Base-by-base conservation (phyloP, 2,888 invertebrate species). In the Therioaphis trifolii region DNA sequence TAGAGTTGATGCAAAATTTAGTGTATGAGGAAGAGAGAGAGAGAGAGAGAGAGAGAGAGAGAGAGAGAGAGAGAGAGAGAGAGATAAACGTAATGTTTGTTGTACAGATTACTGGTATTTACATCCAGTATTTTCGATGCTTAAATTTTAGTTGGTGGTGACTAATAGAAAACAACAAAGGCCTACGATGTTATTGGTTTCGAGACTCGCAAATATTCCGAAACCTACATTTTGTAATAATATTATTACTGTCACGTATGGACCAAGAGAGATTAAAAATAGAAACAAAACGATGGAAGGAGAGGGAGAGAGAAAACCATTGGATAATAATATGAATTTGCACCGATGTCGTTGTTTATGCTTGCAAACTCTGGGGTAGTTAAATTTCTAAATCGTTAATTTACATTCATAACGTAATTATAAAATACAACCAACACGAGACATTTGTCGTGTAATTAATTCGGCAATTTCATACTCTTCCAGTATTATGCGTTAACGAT, bases 381-480 rank as follows among this genome's bases (percentile, higher is more conserved):
- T 66, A 72, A 46, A 71, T 71, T 69, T 79, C 27, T 43, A 71
- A 79, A 79, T 71, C 69, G 43, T 79, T 79, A 79, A 58, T 71
- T 69, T 69, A 79, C 69, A 79, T 58, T 55, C 21, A 66, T 66
- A 49, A 66, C 66, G 35, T 66, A 52, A 52, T 78, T 52, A 66
- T 68, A 78, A 66, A 76, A 78, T 40, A 66, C 35, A 52, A 78
- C 35, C 18, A 35, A 66, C 35, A 35, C 11, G 18, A 66, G 49
- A 77, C 49, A 66, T 77, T 68, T 66, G 66, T 66, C 35, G 24
- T 52, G 52, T 66, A 52, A 66, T 66, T 68, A 68, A 52, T 78
- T 78, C 35, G 18, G 77, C 0, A 52, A 78, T 66, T 52, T 49
- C 27, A 68, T 43, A 46, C 24, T 75, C 58, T 75, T 75, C 58